phyloP scores from a whole-genome alignment of 2,113 vertebrate genomes.

The Crotalus viridis region DNA sequence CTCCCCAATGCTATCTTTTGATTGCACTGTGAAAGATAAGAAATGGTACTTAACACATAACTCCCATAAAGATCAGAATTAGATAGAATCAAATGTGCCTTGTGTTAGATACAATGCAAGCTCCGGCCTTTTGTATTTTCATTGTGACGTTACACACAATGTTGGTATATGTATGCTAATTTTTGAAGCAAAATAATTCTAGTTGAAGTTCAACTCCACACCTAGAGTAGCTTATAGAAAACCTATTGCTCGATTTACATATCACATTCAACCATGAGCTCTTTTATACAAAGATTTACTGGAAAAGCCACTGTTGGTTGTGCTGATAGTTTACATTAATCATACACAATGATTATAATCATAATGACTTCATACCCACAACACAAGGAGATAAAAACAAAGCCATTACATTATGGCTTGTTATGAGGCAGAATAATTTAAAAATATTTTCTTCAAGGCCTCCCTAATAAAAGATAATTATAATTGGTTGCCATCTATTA shows the following conservation, averaged over 20 bases:
- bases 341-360: background rate
- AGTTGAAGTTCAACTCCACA: background rate
- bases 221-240: background rate
- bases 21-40: background rate
- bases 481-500: background rate
- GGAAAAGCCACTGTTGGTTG: background rate
- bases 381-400: background rate
- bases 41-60: background rate
- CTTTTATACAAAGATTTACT: background rate
- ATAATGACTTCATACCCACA: background rate
- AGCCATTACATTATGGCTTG: background rate
- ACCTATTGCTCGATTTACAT: background rate
- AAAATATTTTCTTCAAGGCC: background rate
- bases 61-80: background rate
- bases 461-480: background rate
- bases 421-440: background rate
- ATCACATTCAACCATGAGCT: background rate
- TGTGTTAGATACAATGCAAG: background rate
- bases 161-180: background rate
- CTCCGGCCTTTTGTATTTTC: background rate
- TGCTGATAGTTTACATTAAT: background rate
- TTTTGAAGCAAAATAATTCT: background rate
- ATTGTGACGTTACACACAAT: background rate
- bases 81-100: background rate
- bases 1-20: background rate